A percentile compares a stretch with the other conserved stretches of the same genome.
These are phyloP conservation scores for Diadophis punctatus DNA, from an alignment of 2,113 vertebrate species.

Conservation along the genomic window DNA sequence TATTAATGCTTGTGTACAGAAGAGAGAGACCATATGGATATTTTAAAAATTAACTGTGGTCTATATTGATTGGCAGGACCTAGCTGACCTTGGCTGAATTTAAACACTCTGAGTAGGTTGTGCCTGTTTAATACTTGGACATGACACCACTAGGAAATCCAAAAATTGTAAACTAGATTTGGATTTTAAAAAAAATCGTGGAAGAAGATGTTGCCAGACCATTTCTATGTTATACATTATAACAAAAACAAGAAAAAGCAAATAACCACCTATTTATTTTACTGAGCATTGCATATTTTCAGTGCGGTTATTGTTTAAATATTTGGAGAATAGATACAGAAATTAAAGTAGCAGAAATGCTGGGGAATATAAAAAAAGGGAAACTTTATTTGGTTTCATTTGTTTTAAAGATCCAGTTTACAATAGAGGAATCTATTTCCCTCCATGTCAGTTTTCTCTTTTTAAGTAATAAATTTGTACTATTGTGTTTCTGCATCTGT, in stretches of 20 bases:
- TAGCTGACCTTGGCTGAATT: not conserved
- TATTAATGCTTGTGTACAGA: conserved; percentile 7
- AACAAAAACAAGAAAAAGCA: not conserved
- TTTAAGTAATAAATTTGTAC: no score
- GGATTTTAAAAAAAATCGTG: not conserved
- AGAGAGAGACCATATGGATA: not conserved
- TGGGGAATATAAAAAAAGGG: not conserved
- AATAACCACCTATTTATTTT: not conserved
- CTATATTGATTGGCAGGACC: not conserved
- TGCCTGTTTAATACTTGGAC: not conserved
- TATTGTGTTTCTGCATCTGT: no score
- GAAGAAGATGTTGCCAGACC: not conserved
- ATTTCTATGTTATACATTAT: not conserved
- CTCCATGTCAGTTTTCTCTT: not conserved
- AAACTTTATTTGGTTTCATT: not conserved
- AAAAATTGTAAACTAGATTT: not conserved
- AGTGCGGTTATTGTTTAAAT: not conserved
- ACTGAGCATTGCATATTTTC: not conserved
- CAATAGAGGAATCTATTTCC: not conserved
- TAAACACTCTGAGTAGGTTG: not conserved
- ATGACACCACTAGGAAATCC: not conserved
- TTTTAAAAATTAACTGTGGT: conserved; percentile 22
- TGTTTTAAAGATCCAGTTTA: not conserved
- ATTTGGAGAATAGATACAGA: not conserved
- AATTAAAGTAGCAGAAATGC: not conserved